Base-by-base conservation (phyloP, 1,140 invertebrate species). In the Pissodes strobi region DNA sequence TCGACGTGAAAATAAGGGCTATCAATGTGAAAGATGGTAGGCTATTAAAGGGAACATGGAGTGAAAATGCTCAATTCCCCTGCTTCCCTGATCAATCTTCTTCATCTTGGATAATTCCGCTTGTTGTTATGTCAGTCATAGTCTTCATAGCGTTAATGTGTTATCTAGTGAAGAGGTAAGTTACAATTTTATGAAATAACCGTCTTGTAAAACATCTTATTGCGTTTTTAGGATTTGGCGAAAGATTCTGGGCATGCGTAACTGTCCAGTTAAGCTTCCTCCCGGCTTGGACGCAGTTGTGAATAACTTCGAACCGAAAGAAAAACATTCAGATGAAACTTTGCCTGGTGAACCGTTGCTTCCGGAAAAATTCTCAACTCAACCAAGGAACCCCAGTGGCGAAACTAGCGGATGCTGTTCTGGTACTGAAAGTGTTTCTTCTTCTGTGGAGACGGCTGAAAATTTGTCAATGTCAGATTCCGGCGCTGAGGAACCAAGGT, bases 321-420 rank as follows among this genome's bases (percentile, higher is more conserved):
- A 69, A 30, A 70, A 69, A 39, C 55, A 60, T 22, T n/a, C 45
- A 18, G 65, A 67, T 27, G 63, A 64, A 15, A 51, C 46, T 46
- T 63, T 62, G 23, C 61, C 66, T 13, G 64, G 67, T 17, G 73
- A 74, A 41, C 69, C 72, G 23, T 61, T 72, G 38, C 67, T 78
- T 4, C 60, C 72, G 76, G 77, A 82, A 75, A 76, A 78, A 79
- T 72, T 78, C n/a, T n/a, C n/a, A 79, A 81, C 43, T n/a, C 38
- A 45, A 18, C 19, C 9, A 10, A 76, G 74, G 15, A 77, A 75
- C 39, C 78, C 79, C 39, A 82, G 81, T 51, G 81, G 80, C 1
- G 84, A 86, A 68, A 83, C 83, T 0, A 84, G 83, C 62, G 83
- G 82, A 13, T 84, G 83, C 55, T 83, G 82, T 17, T 84, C 80